Conservation (phyloP, 2,888 invertebrate genomes). For the Charanyca ferruginea region DNA sequence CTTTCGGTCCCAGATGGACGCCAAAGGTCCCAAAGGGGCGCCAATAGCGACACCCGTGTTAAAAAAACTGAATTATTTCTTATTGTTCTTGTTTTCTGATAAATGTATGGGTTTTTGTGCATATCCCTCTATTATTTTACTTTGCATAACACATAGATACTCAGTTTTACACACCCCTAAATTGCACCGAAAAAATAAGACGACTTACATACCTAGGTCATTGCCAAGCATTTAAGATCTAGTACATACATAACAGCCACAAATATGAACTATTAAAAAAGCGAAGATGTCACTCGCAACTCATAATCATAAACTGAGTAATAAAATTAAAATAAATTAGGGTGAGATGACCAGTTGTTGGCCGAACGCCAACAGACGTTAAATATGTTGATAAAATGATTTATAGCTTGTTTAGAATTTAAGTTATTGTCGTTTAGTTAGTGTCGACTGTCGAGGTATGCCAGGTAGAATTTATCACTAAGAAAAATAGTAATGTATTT, state of each 20-base stretch:
- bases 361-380: constrained; percentile 47
- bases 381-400: constrained; percentile 57
- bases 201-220: constrained; percentile 51
- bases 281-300: constrained; percentile 58
- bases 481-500: too few relatives aligned
- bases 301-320: constrained; percentile 57
- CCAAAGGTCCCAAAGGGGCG: constrained; percentile 13
- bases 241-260: constrained; percentile 27
- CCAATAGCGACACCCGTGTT: constrained; percentile 5
- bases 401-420: constrained; percentile 52
- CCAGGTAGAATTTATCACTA: constrained; percentile 14
- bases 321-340: constrained; percentile 66
- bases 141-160: too few relatives aligned
- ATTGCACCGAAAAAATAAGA: constrained; percentile 23
- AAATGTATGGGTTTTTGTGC: background rate
- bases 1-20: constrained; percentile 13
- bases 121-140: background rate
- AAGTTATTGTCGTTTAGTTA: constrained; percentile 53
- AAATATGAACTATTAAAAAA: constrained; percentile 46
- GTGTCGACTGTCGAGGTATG: constrained; percentile 7
- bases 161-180: constrained; percentile 20
- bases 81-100: background rate
- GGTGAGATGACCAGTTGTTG: constrained; percentile 46
- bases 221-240: constrained; percentile 52
- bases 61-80: background rate